Conservation (phyloP, 1,140 invertebrate species). For the Cardiocondyla obscurior region DNA sequence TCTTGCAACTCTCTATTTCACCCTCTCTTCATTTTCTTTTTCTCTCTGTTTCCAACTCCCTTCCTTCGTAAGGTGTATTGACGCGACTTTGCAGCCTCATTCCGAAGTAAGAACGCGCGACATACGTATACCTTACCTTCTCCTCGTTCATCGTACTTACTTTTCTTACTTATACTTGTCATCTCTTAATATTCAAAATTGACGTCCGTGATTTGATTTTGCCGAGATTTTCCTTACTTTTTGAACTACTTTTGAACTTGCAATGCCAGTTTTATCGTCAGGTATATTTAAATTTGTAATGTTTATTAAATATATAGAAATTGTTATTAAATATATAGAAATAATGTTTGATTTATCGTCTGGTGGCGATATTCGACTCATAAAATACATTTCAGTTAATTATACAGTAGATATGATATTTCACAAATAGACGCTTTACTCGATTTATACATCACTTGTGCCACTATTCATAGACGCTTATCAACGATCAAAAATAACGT, state of each 20-base stretch:
- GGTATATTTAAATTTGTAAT: background rate
- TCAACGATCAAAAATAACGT: background rate
- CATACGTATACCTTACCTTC: constrained; percentile 37
- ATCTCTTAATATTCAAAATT: background rate
- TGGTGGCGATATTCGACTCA: background rate
- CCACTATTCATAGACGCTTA: constrained; percentile 7
- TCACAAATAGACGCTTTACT: constrained; percentile 24
- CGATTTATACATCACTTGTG: constrained; percentile 3
- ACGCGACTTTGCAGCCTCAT: constrained; percentile 77
- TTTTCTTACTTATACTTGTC: background rate
- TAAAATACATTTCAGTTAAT: constrained; percentile 6
- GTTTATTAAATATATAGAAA: background rate
- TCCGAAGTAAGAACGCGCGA: constrained; percentile 73
- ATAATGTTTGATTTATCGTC: background rate
- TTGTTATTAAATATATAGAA: background rate
- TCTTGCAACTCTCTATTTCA: background rate
- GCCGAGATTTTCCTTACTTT: background rate
- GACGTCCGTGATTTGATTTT: background rate
- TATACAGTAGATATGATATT: background rate
- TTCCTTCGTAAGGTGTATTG: constrained; percentile 73
- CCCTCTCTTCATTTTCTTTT: background rate
- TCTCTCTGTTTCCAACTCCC: constrained; percentile 35
- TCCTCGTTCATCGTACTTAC: background rate
- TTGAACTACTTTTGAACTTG: background rate
- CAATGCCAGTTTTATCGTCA: background rate